Conservation (phyloP, 2,888 invertebrate genomes). For the Drosophila mercatorum region DNA sequence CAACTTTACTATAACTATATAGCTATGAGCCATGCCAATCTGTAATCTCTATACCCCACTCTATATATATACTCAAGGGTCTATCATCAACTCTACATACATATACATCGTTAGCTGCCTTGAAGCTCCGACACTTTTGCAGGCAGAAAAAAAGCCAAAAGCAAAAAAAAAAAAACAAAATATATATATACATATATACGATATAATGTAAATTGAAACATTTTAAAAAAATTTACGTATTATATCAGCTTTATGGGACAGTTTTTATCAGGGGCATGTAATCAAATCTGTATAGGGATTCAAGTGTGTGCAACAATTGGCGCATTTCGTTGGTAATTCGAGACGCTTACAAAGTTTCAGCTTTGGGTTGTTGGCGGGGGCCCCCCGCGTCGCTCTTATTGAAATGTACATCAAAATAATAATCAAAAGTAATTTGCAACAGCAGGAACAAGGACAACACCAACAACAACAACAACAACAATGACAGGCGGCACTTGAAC, state of each 20-base stretch:
- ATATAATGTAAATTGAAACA: neutral
- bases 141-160: too few species aligned
- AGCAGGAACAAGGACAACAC: conserved; percentile 25
- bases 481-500: conserved; percentile 49
- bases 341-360: conserved; percentile 66
- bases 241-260: conserved; percentile 4
- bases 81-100: neutral
- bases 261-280: conserved; percentile 54
- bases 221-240: conserved; percentile 2
- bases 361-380: neutral
- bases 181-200: too few species aligned
- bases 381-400: conserved; percentile 7
- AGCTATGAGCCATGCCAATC: neutral
- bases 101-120: neutral
- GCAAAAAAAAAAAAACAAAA: too few species aligned
- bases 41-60: neutral
- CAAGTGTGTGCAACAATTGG: conserved; percentile 63
- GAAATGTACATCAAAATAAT: conserved; percentile 75
- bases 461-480: conserved; percentile 2
- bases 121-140: conserved; percentile 10
- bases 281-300: conserved; percentile 62
- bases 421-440: conserved; percentile 75
- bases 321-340: conserved; percentile 60
- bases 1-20: too few species aligned
- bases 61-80: neutral